Conservation (phyloP, 2,888 invertebrate species). For the Xestia sexstrigata region DNA sequence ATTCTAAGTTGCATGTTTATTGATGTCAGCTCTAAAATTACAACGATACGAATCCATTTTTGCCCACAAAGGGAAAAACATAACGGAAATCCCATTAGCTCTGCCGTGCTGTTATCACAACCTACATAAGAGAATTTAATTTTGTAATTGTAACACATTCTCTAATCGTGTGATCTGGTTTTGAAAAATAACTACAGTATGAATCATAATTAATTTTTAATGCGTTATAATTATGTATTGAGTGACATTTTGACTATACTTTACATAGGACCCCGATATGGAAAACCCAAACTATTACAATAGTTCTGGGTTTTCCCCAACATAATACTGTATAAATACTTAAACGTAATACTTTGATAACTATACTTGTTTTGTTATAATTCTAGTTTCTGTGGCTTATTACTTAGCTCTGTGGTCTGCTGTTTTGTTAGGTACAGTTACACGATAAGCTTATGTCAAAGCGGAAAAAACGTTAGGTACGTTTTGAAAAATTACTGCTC, state of each 20-base stretch:
- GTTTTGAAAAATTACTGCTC: constrained; percentile 1
- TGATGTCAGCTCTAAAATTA: constrained; percentile 43
- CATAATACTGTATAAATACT: background rate
- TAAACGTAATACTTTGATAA: background rate
- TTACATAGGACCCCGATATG: background rate
- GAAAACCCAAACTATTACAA: background rate
- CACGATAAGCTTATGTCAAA: constrained; percentile 27
- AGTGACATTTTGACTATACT: constrained; percentile 9
- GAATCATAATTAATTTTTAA: constrained; percentile 31
- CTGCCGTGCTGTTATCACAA: constrained; percentile 66
- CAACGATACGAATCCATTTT: constrained; percentile 49
- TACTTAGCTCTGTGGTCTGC: constrained; percentile 34
- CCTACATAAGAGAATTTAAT: constrained; percentile 64
- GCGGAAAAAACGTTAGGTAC: constrained; percentile 25
- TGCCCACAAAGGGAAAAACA: constrained; percentile 58
- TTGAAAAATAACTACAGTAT: constrained; percentile 18
- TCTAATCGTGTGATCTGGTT: constrained; percentile 65
- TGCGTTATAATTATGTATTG: background rate
- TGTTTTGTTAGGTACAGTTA: constrained; percentile 21
- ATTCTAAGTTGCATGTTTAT: constrained; percentile 20
- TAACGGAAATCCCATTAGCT: constrained; percentile 66
- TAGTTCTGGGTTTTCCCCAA: constrained; percentile 16
- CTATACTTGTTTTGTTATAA: background rate
- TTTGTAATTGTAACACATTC: constrained; percentile 57
- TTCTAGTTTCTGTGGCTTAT: constrained; percentile 23